Conservation (phyloP, 2,888 invertebrate species). For the Teleogryllus oceanicus region DNA sequence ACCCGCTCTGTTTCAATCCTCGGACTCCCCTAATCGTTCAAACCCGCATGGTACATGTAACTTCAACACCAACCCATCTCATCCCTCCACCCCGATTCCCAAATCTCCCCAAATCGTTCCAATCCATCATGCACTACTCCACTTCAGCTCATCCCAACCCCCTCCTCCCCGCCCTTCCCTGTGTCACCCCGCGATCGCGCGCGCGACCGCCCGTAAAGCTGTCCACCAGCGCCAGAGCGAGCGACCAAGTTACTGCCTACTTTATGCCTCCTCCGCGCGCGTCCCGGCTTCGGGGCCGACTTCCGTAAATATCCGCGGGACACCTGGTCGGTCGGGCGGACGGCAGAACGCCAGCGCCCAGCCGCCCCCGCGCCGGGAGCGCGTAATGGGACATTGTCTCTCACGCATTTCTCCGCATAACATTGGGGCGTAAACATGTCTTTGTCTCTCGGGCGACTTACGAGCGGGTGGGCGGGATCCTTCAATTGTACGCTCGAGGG, state of each 20-base stretch:
- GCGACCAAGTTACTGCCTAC: neutral
- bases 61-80: no score
- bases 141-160: no score
- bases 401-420: neutral
- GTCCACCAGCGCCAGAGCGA: no score
- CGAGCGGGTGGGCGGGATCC: neutral
- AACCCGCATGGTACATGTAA: fast-evolving
- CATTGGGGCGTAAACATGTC: neutral
- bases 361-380: neutral
- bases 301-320: neutral
- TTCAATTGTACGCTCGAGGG: neutral
- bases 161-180: no score
- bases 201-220: no score
- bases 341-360: no score
- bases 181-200: no score
- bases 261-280: neutral
- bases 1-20: no score
- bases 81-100: no score
- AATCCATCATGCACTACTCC: no score
- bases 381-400: constrained; percentile 18
- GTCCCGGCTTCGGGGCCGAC: neutral
- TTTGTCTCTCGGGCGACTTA: neutral
- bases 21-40: no score
- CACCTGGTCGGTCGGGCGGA: neutral
- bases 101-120: no score